Evolutionary conservation across 2,113 vertebrate species (phyloP).

Genomic region (Holacanthus passer): DNA sequence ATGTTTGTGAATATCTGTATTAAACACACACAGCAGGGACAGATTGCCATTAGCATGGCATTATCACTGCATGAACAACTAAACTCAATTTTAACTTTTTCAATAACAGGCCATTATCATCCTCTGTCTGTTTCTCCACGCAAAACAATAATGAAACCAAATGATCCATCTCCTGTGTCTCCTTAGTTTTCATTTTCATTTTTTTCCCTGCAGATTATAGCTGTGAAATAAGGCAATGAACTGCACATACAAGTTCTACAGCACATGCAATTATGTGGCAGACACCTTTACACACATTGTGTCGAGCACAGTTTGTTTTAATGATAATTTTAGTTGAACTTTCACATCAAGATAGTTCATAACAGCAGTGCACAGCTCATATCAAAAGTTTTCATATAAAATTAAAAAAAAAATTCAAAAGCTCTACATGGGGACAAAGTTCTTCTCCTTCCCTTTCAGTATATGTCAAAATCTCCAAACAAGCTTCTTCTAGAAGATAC

Average conservation of each 20-base stretch:
- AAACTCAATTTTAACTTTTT: not conserved
- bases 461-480: not conserved
- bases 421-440: not conserved
- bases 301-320: not conserved
- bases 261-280: not conserved
- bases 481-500: no score
- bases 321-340: not conserved
- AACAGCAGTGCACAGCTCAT: not conserved
- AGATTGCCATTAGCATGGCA: not conserved
- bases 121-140: not conserved
- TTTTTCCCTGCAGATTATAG: not conserved
- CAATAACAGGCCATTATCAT: not conserved
- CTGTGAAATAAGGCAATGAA: not conserved
- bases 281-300: not conserved
- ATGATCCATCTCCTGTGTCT: not conserved
- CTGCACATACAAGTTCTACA: not conserved
- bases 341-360: not conserved
- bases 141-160: not conserved
- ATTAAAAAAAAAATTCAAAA: no score
- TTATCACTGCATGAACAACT: not conserved
- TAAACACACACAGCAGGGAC: not conserved
- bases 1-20: not conserved
- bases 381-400: slow-evolving; percentile 8
- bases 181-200: not conserved
- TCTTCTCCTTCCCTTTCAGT: not conserved